A percentile compares a stretch with the other conserved stretches of the same genome.
phyloP scores from a whole-genome alignment of 2,888 invertebrate species.

The Drosophila demipolita region DNA sequence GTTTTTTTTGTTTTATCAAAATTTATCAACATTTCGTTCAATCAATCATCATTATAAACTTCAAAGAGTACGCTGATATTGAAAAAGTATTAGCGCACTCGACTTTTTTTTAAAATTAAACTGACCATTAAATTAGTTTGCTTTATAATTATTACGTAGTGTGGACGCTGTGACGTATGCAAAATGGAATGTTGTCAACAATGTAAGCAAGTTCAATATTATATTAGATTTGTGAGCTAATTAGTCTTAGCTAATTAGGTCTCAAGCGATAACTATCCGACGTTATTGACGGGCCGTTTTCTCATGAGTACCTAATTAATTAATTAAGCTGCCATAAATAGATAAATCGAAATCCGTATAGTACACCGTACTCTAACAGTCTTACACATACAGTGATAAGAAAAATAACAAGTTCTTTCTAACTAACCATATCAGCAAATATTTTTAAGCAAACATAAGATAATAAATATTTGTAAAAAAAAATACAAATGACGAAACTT shows the following conservation, averaged over 20 bases:
- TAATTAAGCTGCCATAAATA: not conserved
- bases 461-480: not conserved
- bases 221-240: not conserved
- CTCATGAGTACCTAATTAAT: slow-evolving; percentile 5
- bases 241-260: slow-evolving; percentile 8
- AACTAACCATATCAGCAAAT: not conserved
- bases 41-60: slow-evolving; percentile 17
- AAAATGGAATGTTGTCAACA: not conserved
- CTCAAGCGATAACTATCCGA: slow-evolving; percentile 15
- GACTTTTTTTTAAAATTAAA: slow-evolving; percentile 4
- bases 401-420: not conserved
- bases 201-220: slow-evolving; percentile 1
- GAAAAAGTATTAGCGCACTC: not conserved
- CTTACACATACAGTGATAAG: not conserved
- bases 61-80: slow-evolving; percentile 12
- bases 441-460: not conserved
- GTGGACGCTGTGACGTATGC: not conserved
- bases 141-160: not conserved
- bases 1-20: slow-evolving; percentile 20
- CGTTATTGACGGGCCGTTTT: not conserved
- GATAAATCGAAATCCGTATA: not conserved
- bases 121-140: not conserved
- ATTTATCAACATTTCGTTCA: not conserved
- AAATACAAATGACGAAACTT: not conserved
- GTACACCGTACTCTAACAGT: not conserved